Conservation (phyloP, 2,797 vertebrate species). For the Gadopsis bispinosus region DNA sequence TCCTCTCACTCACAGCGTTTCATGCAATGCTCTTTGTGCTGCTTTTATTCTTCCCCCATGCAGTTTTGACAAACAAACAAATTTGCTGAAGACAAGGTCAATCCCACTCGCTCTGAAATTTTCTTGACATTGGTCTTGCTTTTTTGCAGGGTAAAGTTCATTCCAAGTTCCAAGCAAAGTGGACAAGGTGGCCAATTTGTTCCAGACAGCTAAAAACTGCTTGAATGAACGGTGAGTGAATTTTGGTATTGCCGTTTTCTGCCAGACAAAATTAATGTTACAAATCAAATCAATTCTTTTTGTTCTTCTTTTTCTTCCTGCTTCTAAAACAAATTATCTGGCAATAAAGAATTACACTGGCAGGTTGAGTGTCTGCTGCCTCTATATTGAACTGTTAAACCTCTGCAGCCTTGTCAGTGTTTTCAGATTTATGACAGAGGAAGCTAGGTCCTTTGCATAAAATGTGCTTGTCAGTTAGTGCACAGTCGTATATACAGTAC, state of each 20-base stretch:
- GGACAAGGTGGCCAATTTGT: not conserved
- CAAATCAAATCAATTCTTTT: conserved; percentile 37
- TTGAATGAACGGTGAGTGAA: conserved; percentile 12
- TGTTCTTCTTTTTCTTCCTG: conserved; percentile 26
- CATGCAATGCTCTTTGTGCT: not conserved
- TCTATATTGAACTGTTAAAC: conserved; percentile 21
- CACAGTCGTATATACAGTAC: conserved; percentile 10
- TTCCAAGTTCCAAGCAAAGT: not conserved
- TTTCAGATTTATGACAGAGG: conserved; percentile 53
- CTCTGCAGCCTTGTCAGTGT: conserved; percentile 34
- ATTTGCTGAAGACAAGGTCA: not conserved
- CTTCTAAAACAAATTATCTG: conserved; percentile 28
- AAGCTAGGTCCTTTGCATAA: conserved; percentile 39
- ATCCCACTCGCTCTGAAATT: not conserved
- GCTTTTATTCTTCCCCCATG: not conserved
- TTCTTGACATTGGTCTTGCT: not conserved
- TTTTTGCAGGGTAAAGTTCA: not conserved
- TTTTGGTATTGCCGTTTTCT: conserved; percentile 22
- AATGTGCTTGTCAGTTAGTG: conserved; percentile 31
- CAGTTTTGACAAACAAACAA: not conserved
- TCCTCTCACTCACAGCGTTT: not conserved
- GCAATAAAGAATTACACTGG: conserved; percentile 31
- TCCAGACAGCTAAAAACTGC: conserved; percentile 1
- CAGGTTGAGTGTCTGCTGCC: conserved; percentile 38
- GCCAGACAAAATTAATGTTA: conserved; percentile 22